A percentile compares a stretch with the other conserved stretches of the same genome.
phyloP scores from a whole-genome alignment of 2,888 invertebrate genomes.

The Oeneis ivallda region DNA sequence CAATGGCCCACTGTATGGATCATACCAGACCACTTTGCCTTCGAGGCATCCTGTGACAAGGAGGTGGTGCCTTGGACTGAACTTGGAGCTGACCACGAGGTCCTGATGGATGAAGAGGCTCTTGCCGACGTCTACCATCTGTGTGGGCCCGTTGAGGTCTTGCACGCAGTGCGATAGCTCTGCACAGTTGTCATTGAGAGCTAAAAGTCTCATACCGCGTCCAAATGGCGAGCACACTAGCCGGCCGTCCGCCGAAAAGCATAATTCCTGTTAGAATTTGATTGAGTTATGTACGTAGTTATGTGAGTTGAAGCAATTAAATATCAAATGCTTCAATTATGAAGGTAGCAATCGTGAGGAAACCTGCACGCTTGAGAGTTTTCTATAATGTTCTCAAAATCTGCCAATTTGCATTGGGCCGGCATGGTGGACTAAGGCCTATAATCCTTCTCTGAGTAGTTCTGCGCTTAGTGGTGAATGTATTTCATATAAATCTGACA shows the following conservation, averaged over 20 bases:
- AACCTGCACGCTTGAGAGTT: no score
- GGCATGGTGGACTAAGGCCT: no score
- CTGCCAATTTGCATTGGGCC: no score
- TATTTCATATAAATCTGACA: no score
- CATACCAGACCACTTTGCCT: conserved; percentile 95
- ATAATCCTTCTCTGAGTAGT: no score
- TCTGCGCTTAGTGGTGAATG: no score
- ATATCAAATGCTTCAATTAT: no score
- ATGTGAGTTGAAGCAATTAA: no score
- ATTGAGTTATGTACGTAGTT: no score
- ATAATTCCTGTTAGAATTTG: conserved; percentile 83
- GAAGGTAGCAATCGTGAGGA: no score
- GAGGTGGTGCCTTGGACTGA: conserved; percentile 92
- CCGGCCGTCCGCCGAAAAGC: conserved; percentile 94
- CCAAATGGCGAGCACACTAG: conserved; percentile 95
- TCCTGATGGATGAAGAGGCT: conserved; percentile 88
- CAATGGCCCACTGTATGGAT: conserved; percentile 83
- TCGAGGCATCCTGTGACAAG: conserved; percentile 95
- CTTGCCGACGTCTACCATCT: conserved; percentile 83
- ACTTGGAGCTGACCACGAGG: conserved; percentile 93
- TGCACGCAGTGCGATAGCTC: conserved; percentile 86
- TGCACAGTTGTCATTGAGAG: conserved; percentile 88
- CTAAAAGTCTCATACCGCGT: conserved; percentile 91
- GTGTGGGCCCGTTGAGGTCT: conserved; percentile 44
- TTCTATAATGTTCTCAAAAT: no score